A percentile compares a stretch with the other conserved stretches of the same genome.
These are phyloP conservation scores for Phenganax stokvisi DNA, from an alignment of 92 coral and sea anemone species.

Conservation along the genomic window DNA sequence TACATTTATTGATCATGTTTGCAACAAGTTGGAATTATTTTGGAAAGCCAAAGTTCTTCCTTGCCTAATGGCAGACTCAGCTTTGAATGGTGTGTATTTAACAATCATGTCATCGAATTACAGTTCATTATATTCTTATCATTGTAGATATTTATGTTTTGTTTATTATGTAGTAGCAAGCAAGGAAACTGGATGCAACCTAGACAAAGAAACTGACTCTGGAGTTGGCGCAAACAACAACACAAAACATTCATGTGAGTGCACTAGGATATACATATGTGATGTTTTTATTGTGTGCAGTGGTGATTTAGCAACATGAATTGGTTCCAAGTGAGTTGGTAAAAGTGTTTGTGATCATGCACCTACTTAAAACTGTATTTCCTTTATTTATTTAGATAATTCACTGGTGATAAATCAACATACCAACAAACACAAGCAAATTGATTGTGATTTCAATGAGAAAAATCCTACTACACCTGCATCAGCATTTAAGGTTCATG, in stretches of 20 bases:
- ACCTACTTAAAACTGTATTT: not conserved
- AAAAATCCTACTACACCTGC: not conserved
- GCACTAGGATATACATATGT: not conserved
- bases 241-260: too few relatives aligned
- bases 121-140: too few relatives aligned
- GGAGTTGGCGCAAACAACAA: too few relatives aligned
- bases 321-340: not conserved
- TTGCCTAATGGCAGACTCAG: not conserved
- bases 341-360: not conserved
- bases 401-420: not conserved
- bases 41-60: not conserved
- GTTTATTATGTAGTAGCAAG: too few relatives aligned
- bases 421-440: not conserved
- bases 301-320: not conserved
- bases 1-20: not conserved
- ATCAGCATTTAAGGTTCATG: not conserved
- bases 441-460: not conserved
- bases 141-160: too few relatives aligned
- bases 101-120: too few relatives aligned
- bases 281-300: not conserved
- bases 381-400: not conserved
- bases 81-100: too few relatives aligned
- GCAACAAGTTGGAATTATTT: conserved; percentile 5
- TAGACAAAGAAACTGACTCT: too few relatives aligned
- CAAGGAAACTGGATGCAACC: too few relatives aligned